These are phyloP conservation scores for Carettochelys insculpta DNA, from an alignment of 2,113 vertebrate genomes.

Conservation along the genomic window DNA sequence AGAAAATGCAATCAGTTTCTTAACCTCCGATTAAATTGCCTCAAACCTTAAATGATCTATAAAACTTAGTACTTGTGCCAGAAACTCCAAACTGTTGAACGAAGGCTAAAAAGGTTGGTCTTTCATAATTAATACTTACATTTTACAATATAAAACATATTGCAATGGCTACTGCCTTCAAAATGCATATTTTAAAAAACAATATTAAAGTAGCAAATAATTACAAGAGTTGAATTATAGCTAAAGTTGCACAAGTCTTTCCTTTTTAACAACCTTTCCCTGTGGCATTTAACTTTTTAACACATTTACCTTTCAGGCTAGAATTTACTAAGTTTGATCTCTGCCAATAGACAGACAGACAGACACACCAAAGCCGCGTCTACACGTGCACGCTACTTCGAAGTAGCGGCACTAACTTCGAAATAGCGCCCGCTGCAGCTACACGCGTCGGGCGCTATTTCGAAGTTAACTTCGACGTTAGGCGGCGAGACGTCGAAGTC, in stretches of 20 bases:
- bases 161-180: not conserved
- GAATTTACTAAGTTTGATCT: not conserved
- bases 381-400: no score
- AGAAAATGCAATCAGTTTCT: conserved; percentile 35
- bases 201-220: not conserved
- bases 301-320: not conserved
- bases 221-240: not conserved
- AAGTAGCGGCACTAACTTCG: no score
- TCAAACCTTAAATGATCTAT: not conserved
- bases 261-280: not conserved
- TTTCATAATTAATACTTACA: not conserved
- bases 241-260: not conserved
- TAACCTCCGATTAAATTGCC: conserved; percentile 15
- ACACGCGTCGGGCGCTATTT: no score
- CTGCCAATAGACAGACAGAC: no score
- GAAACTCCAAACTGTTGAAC: not conserved
- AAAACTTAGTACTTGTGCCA: not conserved
- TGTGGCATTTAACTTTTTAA: not conserved
- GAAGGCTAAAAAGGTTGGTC: not conserved
- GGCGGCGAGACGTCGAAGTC: no score
- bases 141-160: not conserved
- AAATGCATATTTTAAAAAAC: not conserved
- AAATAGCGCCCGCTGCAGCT: no score
- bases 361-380: no score
- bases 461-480: no score